Base-by-base conservation (phyloP, 2,113 vertebrate genomes). In the Hippocampus mohnikei region DNA sequence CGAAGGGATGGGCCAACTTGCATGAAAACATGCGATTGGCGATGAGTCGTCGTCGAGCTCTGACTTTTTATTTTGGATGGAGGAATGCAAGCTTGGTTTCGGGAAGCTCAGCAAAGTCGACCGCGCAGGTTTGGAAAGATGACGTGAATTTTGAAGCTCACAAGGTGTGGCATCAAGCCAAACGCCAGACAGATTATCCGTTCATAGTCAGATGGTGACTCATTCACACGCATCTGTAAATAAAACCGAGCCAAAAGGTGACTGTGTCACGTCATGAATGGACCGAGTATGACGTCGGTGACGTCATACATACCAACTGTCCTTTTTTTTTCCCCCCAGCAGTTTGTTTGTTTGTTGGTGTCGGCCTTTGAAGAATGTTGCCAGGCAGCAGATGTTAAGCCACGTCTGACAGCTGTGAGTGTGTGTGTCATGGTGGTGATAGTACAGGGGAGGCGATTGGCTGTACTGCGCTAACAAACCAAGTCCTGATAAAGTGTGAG, bases 321-420 rank as follows among this genome's bases (percentile, higher is more conserved):
- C 27, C 62, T 18, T 59, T 44, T 29, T 20, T 37, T 37, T 6
- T n/a, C n/a, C 27, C 27, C 16, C 71, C 61, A 66, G 71, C 8
- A 58, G 15, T 37, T 79, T 44, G 44, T 79, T 75, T 85, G 73
- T 85, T 84, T 83, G 67, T 37, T 80, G 80, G 78, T 68, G 79
- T 69, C 37, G 3, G 66, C 55, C 40, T 5, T n/a, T 61, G 55
- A 50, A 58, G 75, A 64, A 76, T 7, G 77, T 88, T 85, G 81
- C 89, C 55, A 2, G 66, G 87, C 77, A 90, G 89, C 89, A 67
- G 73, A 59, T 75, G 67, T 69, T 3, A 46, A 74, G 69, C 55
- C 56, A 77, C 64, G 61, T 74, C 68, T 20, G 65, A 71, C 72
- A 70, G 69, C 53, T 70, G 72, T 37, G 33, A 6, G 33, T 37